These are phyloP conservation scores for Athene noctua DNA, from an alignment of 2,113 vertebrate genomes.

Conservation along the genomic window DNA sequence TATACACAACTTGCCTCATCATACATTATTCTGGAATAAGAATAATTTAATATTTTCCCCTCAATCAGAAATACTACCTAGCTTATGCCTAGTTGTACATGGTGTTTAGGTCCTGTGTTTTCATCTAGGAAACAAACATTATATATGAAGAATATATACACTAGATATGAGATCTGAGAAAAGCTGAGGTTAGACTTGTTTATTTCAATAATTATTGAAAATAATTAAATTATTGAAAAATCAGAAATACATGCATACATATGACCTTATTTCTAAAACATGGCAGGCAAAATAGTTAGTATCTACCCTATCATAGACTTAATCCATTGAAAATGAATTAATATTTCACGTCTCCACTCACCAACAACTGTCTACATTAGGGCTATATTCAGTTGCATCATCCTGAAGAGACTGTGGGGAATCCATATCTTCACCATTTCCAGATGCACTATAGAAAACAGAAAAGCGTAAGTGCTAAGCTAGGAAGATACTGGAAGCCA, in stretches of 20 bases:
- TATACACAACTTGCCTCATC: background rate
- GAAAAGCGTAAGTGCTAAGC: background rate
- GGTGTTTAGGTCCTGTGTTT: background rate
- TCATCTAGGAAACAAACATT: background rate
- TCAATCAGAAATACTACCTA: background rate
- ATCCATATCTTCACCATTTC: conserved; percentile 80
- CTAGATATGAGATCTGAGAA: background rate
- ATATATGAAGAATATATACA: background rate
- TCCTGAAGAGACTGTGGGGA: conserved; percentile 80
- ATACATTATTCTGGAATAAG: background rate
- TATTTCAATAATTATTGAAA: background rate
- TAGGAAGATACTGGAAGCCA: background rate
- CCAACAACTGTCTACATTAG: conserved; percentile 73
- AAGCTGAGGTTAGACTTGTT: background rate
- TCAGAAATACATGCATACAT: background rate
- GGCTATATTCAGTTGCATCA: conserved; percentile 74
- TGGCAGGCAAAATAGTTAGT: background rate
- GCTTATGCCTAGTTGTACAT: background rate
- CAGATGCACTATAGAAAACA: conserved; percentile 53
- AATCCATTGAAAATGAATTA: background rate
- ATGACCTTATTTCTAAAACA: background rate
- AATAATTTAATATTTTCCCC: background rate
- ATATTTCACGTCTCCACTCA: conserved; percentile 1
- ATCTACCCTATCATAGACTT: background rate
- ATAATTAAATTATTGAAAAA: background rate